These are phyloP conservation scores for Oligia strigilis DNA, from an alignment of 2,888 invertebrate genomes.

Conservation along the genomic window DNA sequence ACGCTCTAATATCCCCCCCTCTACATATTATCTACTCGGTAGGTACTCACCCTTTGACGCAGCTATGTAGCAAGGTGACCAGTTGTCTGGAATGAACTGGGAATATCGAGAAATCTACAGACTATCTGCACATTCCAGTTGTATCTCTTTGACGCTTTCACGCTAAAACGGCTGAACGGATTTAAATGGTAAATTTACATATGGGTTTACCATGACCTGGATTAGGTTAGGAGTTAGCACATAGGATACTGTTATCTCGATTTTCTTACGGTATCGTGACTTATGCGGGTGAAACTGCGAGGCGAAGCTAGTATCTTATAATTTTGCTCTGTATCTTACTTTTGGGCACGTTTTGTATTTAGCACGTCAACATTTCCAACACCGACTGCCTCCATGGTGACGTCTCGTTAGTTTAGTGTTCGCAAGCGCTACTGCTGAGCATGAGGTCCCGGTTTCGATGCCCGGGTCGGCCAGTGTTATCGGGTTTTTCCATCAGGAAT, in stretches of 20 bases:
- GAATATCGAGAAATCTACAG: neutral
- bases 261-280: no score
- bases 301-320: neutral
- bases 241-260: no score
- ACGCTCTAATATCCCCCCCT: no score
- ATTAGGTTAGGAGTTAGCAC: no score
- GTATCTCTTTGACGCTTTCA: neutral
- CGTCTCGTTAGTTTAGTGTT: neutral
- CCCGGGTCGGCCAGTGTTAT: neutral
- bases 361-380: neutral
- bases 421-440: neutral
- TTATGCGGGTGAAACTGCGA: no score
- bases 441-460: neutral
- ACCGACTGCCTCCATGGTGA: neutral
- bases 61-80: neutral
- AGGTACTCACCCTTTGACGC: slow-evolving; percentile 9
- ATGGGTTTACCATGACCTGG: neutral
- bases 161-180: neutral
- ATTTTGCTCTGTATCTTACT: neutral
- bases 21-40: neutral
- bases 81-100: neutral
- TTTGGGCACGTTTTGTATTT: no score
- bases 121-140: neutral
- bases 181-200: neutral
- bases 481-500: no score